A percentile compares a stretch with the other conserved stretches of the same genome.
These are phyloP conservation scores for Eledona agricola DNA, from an alignment of 2,888 invertebrate genomes.

Conservation along the genomic window DNA sequence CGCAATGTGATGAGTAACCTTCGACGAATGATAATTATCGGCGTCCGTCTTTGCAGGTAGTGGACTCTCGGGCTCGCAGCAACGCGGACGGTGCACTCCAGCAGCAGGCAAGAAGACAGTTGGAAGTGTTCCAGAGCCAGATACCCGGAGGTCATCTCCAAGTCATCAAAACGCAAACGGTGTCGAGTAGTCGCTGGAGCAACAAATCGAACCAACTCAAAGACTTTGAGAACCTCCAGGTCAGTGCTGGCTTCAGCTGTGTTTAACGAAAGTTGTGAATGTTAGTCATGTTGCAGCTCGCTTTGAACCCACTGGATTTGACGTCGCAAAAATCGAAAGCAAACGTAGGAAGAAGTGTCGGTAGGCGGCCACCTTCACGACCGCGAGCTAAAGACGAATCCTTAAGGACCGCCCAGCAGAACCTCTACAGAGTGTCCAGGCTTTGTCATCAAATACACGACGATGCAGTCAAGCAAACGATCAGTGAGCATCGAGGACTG, in stretches of 20 bases:
- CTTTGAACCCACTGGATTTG: constrained; percentile 64
- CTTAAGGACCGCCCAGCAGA: constrained; percentile 46
- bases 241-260: constrained; percentile 40
- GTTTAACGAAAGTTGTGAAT: constrained; percentile 27
- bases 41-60: constrained; percentile 61
- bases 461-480: constrained; percentile 57
- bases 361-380: constrained; percentile 65
- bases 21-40: constrained; percentile 48
- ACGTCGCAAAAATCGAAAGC: constrained; percentile 65
- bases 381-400: constrained; percentile 54
- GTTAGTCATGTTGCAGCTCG: constrained; percentile 57
- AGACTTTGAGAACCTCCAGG: constrained; percentile 60
- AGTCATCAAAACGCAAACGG: constrained; percentile 72
- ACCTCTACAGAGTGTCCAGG: constrained; percentile 61
- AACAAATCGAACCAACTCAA: constrained; percentile 35
- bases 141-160: constrained; percentile 74
- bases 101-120: constrained; percentile 65
- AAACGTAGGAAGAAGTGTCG: constrained; percentile 64
- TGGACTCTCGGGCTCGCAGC: constrained; percentile 65
- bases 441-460: constrained; percentile 64
- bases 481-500: constrained; percentile 48
- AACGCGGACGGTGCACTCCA: constrained; percentile 65
- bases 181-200: constrained; percentile 57
- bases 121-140: constrained; percentile 77
- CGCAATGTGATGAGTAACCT: constrained; percentile 48